Conservation (phyloP, 2,888 invertebrate genomes). For the Cistogaster globosa region DNA sequence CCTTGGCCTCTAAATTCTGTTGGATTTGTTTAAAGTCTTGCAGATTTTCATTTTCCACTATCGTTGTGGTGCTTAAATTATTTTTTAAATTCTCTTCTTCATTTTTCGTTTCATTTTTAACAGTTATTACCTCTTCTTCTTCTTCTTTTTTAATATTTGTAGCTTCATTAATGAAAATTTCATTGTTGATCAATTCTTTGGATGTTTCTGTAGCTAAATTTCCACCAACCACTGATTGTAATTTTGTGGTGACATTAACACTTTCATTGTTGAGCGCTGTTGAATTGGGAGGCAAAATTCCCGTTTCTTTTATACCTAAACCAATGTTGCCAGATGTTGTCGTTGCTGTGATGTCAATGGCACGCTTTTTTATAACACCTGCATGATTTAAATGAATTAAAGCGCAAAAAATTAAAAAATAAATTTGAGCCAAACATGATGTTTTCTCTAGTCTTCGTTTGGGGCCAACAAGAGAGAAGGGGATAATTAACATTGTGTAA, state of each 20-base stretch:
- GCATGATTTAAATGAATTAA: conserved; percentile 19
- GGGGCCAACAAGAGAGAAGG: background rate
- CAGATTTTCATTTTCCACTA: background rate
- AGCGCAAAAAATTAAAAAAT: conserved; percentile 24
- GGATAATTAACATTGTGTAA: conserved; percentile 31
- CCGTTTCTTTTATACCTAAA: background rate
- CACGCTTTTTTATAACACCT: conserved; percentile 64
- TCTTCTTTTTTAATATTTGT: background rate
- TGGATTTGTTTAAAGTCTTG: conserved; percentile 12
- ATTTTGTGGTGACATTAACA: conserved; percentile 23
- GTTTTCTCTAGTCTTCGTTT: conserved; percentile 7
- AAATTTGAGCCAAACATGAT: conserved; percentile 9
- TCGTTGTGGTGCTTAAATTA: background rate
- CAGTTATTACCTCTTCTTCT: background rate
- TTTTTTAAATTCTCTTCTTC: background rate
- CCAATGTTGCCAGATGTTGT: conserved; percentile 4
- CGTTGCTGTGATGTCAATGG: background rate
- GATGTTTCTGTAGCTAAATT: conserved; percentile 19
- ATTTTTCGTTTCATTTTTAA: background rate
- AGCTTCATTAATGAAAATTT: conserved; percentile 49
- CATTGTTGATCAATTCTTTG: conserved; percentile 54
- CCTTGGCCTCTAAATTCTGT: conserved; percentile 8
- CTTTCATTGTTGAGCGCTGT: conserved; percentile 18
- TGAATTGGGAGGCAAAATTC: conserved; percentile 23
- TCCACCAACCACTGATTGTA: background rate